phyloP scores from a whole-genome alignment of 2,888 invertebrate species.

The Elmis aenea region DNA sequence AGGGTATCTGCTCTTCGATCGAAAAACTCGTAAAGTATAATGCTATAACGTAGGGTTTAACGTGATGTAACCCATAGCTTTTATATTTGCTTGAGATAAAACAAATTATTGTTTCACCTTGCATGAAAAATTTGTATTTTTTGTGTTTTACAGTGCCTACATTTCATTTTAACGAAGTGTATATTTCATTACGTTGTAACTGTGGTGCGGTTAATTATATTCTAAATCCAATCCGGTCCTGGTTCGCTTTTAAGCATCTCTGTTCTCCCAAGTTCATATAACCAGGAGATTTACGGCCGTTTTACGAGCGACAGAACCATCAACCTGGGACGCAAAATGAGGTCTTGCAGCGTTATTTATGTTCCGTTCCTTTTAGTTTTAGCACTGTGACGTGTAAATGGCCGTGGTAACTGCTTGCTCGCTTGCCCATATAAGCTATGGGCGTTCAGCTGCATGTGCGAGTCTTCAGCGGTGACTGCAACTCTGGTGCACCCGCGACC shows the following conservation, averaged over 20 bases:
- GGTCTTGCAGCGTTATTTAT: constrained; percentile 34
- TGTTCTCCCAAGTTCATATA: constrained; percentile 22
- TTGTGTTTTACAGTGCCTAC: too few species aligned
- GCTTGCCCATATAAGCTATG: constrained; percentile 8
- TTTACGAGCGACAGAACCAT: constrained; percentile 36
- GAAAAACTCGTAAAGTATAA: too few species aligned
- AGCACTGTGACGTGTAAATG: constrained; percentile 35
- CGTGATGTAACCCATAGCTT: too few species aligned
- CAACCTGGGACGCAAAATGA: constrained; percentile 35
- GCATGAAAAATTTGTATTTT: too few species aligned
- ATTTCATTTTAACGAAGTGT: too few species aligned
- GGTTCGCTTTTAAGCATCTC: constrained; percentile 14
- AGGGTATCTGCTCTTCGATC: too few species aligned
- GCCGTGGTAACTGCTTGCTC: constrained; percentile 25
- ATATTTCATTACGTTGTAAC: too few species aligned
- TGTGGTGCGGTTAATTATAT: too few species aligned
- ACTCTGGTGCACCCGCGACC: constrained; percentile 28
- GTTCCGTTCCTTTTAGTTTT: constrained; percentile 34
- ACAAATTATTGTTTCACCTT: too few species aligned
- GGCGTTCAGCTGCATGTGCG: constrained; percentile 9
- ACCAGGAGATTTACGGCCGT: constrained; percentile 32
- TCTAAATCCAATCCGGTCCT: constrained; percentile 12
- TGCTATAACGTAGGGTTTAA: too few species aligned
- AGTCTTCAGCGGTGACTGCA: constrained; percentile 25
- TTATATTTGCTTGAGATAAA: too few species aligned